Conservation (phyloP, 2,888 invertebrate species). For the Sarcophaga subvicina region DNA sequence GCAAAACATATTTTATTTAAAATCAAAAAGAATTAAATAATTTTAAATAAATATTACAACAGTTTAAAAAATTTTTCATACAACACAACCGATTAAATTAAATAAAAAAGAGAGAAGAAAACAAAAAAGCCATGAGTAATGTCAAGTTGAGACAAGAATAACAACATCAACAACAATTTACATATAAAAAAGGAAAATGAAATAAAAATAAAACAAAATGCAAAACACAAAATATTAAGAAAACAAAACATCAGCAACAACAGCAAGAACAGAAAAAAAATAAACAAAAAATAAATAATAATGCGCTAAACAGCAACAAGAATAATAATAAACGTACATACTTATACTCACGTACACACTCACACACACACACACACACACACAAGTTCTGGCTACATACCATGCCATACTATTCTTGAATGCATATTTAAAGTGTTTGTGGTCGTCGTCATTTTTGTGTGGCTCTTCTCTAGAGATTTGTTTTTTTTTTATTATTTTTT, state of each 20-base stretch:
- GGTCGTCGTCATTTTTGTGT: conserved; percentile 35
- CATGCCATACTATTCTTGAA: background rate
- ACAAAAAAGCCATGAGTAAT: conserved; percentile 65
- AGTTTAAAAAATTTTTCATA: conserved; percentile 1
- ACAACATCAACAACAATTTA: conserved; percentile 12
- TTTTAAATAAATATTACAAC: background rate
- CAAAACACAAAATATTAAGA: conserved; percentile 43
- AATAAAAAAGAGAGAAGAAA: conserved; percentile 28
- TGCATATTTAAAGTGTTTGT: conserved; percentile 23
- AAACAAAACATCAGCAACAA: background rate
- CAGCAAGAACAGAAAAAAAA: background rate
- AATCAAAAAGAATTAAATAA: conserved; percentile 13
- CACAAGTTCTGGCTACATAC: background rate
- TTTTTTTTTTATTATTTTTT: conserved; percentile 3
- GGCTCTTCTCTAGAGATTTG: background rate
- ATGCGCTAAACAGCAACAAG: conserved; percentile 33
- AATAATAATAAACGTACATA: background rate
- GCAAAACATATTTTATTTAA: conserved; percentile 10
- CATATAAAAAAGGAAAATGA: conserved; percentile 25
- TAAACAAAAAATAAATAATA: conserved; percentile 49
- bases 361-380: background rate
- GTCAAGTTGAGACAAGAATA: conserved; percentile 63
- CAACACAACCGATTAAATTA: conserved; percentile 22
- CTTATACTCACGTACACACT: too few species aligned
- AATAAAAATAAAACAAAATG: conserved; percentile 43